Evolutionary conservation across 2,888 invertebrate species (phyloP).

Genomic region (Elmis aenea): DNA sequence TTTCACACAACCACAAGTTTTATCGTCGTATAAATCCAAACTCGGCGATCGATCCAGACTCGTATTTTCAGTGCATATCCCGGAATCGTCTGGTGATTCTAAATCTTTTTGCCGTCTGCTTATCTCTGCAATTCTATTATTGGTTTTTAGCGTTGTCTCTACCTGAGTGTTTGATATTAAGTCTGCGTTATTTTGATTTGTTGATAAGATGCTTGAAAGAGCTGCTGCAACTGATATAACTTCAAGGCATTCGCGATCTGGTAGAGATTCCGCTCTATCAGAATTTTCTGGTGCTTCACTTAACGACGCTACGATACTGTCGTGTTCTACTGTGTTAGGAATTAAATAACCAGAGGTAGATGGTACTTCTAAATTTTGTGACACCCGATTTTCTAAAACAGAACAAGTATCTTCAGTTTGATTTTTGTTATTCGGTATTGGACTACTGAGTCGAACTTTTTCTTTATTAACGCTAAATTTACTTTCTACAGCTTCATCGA

Average conservation of each 20-base stretch:
- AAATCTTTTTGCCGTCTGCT: constrained; percentile 6
- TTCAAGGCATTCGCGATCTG: constrained; percentile 51
- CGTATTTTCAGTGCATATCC: constrained; percentile 69
- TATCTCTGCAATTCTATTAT: constrained; percentile 3
- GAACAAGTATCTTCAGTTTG: background rate
- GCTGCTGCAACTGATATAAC: constrained; percentile 62
- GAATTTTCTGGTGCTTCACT: constrained; percentile 46
- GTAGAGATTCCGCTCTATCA: constrained; percentile 41
- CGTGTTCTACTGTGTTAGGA: constrained; percentile 58
- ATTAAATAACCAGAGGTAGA: constrained; percentile 63
- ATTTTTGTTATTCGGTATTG: background rate
- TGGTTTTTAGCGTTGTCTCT: constrained; percentile 3
- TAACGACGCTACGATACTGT: constrained; percentile 52
- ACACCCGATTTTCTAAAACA: too few species aligned
- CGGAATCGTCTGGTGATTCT: constrained; percentile 57
- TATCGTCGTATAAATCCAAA: constrained; percentile 44
- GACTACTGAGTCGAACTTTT: background rate
- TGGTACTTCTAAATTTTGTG: constrained; percentile 52
- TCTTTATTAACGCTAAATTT: constrained; percentile 1
- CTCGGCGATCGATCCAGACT: constrained; percentile 63
- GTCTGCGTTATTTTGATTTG: constrained; percentile 48
- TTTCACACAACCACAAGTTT: constrained; percentile 18
- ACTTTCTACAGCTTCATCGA: constrained; percentile 13
- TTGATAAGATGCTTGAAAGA: constrained; percentile 54
- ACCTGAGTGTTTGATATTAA: too few species aligned